These are phyloP conservation scores for Clarias fuscus DNA, from an alignment of 2,797 vertebrate species.

Conservation along the genomic window DNA sequence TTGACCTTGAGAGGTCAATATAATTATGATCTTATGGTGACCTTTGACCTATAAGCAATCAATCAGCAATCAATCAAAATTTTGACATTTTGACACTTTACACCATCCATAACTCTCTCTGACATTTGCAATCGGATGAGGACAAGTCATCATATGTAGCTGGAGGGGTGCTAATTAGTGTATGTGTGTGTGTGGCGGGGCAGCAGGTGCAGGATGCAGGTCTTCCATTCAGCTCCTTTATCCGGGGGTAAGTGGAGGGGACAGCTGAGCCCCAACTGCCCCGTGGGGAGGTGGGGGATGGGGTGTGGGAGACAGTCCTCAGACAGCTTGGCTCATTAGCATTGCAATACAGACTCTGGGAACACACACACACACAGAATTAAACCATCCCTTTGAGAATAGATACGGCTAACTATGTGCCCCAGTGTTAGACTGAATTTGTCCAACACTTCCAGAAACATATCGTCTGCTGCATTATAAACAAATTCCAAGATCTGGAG, in stretches of 20 bases:
- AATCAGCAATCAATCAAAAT: no score
- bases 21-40: no score
- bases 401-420: conserved; percentile 1
- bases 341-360: conserved; percentile 58
- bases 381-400: conserved; percentile 17
- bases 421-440: conserved; percentile 9
- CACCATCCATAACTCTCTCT: no score
- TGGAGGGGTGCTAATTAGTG: conserved; percentile 45
- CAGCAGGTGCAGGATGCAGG: conserved; percentile 64
- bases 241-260: conserved; percentile 51
- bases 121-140: conserved; percentile 45
- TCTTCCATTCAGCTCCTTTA: conserved; percentile 54
- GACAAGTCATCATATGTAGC: conserved; percentile 43
- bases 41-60: no score
- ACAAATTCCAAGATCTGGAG: neutral
- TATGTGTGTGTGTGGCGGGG: conserved; percentile 34
- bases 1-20: no score
- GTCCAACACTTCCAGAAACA: conserved; percentile 2
- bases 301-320: conserved; percentile 48
- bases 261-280: conserved; percentile 61
- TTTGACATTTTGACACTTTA: no score
- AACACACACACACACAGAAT: conserved; percentile 28
- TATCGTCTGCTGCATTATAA: conserved; percentile 9
- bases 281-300: conserved; percentile 38
- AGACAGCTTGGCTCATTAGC: conserved; percentile 68